Base-by-base conservation (phyloP, 2,888 invertebrate species). In the Tachystola acroxantha region DNA sequence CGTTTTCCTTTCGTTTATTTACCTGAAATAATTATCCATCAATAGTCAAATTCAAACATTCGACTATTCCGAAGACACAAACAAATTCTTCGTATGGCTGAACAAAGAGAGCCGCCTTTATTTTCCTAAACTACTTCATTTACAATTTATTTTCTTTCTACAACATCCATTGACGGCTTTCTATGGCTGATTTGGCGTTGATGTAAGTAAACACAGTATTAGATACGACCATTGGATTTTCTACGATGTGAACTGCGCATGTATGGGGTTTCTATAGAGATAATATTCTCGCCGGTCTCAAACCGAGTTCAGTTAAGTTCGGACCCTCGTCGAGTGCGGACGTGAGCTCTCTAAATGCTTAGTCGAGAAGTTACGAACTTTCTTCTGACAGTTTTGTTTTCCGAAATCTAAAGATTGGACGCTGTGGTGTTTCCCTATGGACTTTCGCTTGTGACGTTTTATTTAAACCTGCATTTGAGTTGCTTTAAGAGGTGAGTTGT, bases 181-280 rank as follows among this genome's bases (percentile, higher is more conserved):
- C n/a, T 10, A 3, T 12, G 6, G 11, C 12, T 6, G 11, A 11
- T 5, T 11, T 2, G 3, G 2, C 7, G 2, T 11, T 11, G 2
- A 7, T n/a, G 12, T 5, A 11, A 3, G 4, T 27, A 6, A 27
- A 27, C 6, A 4, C 40, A 44, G 59, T 50, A 49, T 55, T 65
- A 64, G 53, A 51, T 37, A 27, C 10, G 26, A 37, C 6, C 35
- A 27, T 7, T 33, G 36, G 37, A 44, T 34, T 50, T 36, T 16
- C 28, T 28, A 28, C 51, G 47, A 28, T 38, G 39, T 20, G 10
- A 46, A 59, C 60, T 69, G 74, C 74, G 74, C 75, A 75, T 69
- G 74, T 66, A 65, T 64, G 62, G 64, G 62, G 64, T 64, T 65
- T 67, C 24, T 37, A 11, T 65, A 66, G 66, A 66, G 64, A 68